Evolutionary conservation across 2,113 vertebrate species (phyloP).

Genomic region (Stigmatopora nigra): DNA sequence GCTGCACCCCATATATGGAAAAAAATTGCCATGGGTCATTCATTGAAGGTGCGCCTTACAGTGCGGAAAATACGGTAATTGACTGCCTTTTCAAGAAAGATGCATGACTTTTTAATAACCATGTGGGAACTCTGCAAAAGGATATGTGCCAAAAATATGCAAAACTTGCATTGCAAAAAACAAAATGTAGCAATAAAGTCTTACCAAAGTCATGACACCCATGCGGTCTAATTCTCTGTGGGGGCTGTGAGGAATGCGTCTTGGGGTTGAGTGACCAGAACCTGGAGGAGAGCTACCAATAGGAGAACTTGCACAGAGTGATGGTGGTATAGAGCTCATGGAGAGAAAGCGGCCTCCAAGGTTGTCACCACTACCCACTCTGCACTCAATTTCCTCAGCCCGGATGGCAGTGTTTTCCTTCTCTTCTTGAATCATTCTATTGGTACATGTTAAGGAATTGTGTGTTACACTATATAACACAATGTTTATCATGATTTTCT

Average conservation of each 20-base stretch:
- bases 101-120: no score
- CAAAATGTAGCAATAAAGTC: constrained; percentile 11
- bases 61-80: no score
- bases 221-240: constrained; percentile 88
- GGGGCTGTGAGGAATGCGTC: constrained; percentile 80
- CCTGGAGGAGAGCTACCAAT: constrained; percentile 81
- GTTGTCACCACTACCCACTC: constrained; percentile 84
- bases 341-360: constrained; percentile 78
- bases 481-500: background rate
- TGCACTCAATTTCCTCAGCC: constrained; percentile 89
- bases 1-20: no score
- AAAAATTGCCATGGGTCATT: no score
- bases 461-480: background rate
- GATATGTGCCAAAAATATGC: background rate
- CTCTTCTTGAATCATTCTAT: constrained; percentile 94
- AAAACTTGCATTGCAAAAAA: background rate
- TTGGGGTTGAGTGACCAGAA: constrained; percentile 86
- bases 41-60: no score
- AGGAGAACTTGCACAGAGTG: constrained; percentile 64
- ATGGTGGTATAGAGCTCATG: constrained; percentile 76
- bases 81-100: no score
- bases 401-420: constrained; percentile 90
- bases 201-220: constrained; percentile 91
- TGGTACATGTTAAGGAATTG: background rate
- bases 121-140: no score